Conservation (phyloP, 2,888 invertebrate genomes). For the Macrosoma leucophasiata region DNA sequence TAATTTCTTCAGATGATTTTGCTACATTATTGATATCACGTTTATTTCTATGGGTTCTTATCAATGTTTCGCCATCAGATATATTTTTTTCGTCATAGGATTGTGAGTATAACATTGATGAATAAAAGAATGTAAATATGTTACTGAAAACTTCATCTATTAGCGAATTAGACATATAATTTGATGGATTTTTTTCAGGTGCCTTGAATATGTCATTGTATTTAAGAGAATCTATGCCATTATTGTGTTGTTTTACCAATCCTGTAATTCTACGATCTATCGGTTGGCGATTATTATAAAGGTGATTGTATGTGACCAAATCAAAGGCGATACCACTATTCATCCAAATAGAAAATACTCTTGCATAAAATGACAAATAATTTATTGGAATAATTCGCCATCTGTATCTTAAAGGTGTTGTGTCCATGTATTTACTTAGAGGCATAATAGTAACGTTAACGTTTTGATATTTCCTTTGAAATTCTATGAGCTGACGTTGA, state of each 20-base stretch:
- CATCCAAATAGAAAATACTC: constrained; percentile 72
- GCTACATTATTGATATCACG: constrained; percentile 29
- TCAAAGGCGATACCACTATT: constrained; percentile 69
- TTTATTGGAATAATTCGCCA: constrained; percentile 64
- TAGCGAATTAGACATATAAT: too few species aligned
- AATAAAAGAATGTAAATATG: too few species aligned
- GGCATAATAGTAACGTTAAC: constrained; percentile 54
- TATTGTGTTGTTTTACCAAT: constrained; percentile 54
- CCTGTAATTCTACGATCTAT: constrained; percentile 37
- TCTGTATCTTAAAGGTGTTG: constrained; percentile 61
- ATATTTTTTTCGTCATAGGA: too few species aligned
- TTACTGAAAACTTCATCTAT: too few species aligned
- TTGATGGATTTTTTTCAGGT: too few species aligned
- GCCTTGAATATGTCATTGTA: constrained; percentile 42
- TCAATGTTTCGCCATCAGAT: too few species aligned
- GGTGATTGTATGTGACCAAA: constrained; percentile 38
- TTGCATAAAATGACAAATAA: constrained; percentile 64
- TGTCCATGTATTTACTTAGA: constrained; percentile 60
- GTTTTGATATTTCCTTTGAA: constrained; percentile 50
- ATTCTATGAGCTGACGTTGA: constrained; percentile 37
- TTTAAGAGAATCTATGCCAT: constrained; percentile 45
- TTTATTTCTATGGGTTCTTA: constrained; percentile 41
- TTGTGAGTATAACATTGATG: too few species aligned
- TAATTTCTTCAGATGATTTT: too few species aligned
- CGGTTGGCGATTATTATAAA: constrained; percentile 31